A percentile compares a stretch with the other conserved stretches of the same genome.
phyloP scores from a whole-genome alignment of 2,797 vertebrate species.

The Malacoctenus gilli region DNA sequence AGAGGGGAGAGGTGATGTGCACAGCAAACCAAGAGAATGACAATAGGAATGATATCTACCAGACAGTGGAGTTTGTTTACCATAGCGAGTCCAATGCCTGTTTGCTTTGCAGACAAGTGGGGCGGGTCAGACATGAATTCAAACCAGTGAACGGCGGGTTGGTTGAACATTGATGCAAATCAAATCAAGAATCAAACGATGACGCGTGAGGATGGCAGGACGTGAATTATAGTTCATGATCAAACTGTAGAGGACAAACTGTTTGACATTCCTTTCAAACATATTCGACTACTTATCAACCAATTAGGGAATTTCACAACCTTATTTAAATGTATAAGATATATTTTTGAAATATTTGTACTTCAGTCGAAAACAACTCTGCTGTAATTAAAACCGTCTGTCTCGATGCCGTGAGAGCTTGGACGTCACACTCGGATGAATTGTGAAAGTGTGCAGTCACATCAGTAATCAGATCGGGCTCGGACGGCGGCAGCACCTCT shows the following conservation, averaged over 20 bases:
- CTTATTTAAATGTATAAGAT: no score
- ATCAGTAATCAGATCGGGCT: not conserved
- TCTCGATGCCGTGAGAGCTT: not conserved
- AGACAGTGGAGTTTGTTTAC: conserved; percentile 99
- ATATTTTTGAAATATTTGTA: no score
- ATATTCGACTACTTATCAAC: no score
- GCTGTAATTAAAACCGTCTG: no score
- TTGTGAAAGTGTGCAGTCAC: not conserved
- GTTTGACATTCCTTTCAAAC: no score
- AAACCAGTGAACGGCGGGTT: conserved; percentile 88
- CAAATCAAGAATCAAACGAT: conserved; percentile 51
- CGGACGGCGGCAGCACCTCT: not conserved
- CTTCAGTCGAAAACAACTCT: no score
- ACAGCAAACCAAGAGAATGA: conserved; percentile 87
- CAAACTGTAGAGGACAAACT: not conserved
- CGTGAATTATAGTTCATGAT: conserved; percentile 52
- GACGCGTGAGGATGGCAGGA: conserved; percentile 86
- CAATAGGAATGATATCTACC: conserved; percentile 92
- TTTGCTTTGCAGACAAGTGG: conserved; percentile 91
- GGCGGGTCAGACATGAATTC: conserved; percentile 89
- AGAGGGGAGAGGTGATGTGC: conserved; percentile 69
- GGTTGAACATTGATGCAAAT: conserved; percentile 73
- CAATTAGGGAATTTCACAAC: no score
- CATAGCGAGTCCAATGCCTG: conserved; percentile 94
- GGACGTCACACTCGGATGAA: not conserved